phyloP scores from a whole-genome alignment of 2,797 vertebrate genomes.

The Muscicapa striata region DNA sequence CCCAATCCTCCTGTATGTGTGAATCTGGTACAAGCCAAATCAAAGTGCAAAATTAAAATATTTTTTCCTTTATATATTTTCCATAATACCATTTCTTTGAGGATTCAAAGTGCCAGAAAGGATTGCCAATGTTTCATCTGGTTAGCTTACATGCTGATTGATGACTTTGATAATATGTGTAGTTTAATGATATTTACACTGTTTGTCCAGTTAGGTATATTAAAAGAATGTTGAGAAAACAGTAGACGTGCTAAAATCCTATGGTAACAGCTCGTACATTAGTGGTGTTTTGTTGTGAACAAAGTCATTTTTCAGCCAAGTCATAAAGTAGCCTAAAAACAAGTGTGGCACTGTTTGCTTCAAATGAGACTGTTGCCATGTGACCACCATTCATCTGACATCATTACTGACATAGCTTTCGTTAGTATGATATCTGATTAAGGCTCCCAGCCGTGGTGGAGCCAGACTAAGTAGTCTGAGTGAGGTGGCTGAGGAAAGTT shows the following conservation, averaged over 20 bases:
- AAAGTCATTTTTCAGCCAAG: slow-evolving; percentile 78
- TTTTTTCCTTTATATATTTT: slow-evolving; percentile 44
- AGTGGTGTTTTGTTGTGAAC: slow-evolving; percentile 71
- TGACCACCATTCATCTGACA: slow-evolving; percentile 77
- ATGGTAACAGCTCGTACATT: slow-evolving; percentile 72
- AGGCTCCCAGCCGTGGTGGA: slow-evolving; percentile 76
- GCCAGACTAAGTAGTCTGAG: slow-evolving; percentile 77
- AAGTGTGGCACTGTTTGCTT: slow-evolving; percentile 76
- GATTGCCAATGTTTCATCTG: slow-evolving; percentile 42
- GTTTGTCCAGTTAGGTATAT: slow-evolving; percentile 37
- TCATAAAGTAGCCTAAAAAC: slow-evolving; percentile 76
- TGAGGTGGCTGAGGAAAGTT: slow-evolving; percentile 75
- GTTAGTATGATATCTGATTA: slow-evolving; percentile 77
- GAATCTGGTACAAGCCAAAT: slow-evolving; percentile 51
- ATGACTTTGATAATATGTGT: slow-evolving; percentile 48
- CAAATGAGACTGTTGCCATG: slow-evolving; percentile 70
- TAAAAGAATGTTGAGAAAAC: slow-evolving; percentile 54
- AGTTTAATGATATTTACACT: slow-evolving; percentile 55
- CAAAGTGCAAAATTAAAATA: slow-evolving; percentile 48
- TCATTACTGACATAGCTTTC: slow-evolving; percentile 78
- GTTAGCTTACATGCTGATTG: slow-evolving; percentile 24
- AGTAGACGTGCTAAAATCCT: slow-evolving; percentile 67
- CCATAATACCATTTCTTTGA: slow-evolving; percentile 39
- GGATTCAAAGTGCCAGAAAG: slow-evolving; percentile 41
- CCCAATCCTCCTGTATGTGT: neutral